phyloP scores from a whole-genome alignment of 2,888 invertebrate genomes.

The Pandemis heparana region DNA sequence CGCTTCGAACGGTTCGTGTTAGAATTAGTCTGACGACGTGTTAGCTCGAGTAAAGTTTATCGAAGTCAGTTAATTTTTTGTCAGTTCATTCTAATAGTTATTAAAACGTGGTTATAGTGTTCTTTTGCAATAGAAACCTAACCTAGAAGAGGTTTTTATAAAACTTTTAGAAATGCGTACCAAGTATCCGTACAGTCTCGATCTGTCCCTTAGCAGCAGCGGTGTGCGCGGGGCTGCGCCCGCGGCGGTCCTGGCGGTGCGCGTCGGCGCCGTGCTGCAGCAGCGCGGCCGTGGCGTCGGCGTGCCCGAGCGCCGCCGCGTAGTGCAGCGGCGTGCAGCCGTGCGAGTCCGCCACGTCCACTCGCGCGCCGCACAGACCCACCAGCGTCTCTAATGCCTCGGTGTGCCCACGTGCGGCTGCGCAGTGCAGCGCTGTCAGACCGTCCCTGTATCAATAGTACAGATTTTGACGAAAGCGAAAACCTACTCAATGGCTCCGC shows the following conservation, averaged over 20 bases:
- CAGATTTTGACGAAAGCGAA: too few relatives aligned
- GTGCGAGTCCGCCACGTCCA: slow-evolving; percentile 96
- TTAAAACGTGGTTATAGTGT: too few relatives aligned
- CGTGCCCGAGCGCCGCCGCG: slow-evolving; percentile 97
- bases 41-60: too few relatives aligned
- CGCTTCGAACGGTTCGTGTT: too few relatives aligned
- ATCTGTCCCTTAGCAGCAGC: slow-evolving; percentile 98
- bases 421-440: slow-evolving; percentile 97
- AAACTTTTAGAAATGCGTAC: slow-evolving; percentile 52
- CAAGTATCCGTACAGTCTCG: slow-evolving; percentile 92
- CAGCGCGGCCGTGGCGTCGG: slow-evolving; percentile 95
- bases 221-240: slow-evolving; percentile 96
- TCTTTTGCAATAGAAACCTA: too few relatives aligned
- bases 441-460: slow-evolving; percentile 90
- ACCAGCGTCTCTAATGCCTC: slow-evolving; percentile 96
- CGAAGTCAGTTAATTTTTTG: too few relatives aligned
- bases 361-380: slow-evolving; percentile 94
- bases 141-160: too few relatives aligned
- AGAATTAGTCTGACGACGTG: too few relatives aligned
- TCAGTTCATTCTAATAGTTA: too few relatives aligned
- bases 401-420: slow-evolving; percentile 97
- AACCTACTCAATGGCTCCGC: too few relatives aligned
- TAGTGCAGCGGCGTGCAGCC: slow-evolving; percentile 99
- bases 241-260: slow-evolving; percentile 96
- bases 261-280: slow-evolving; percentile 96